These are phyloP conservation scores for Schizaphis graminum DNA, from an alignment of 2,888 invertebrate species.

Conservation along the genomic window DNA sequence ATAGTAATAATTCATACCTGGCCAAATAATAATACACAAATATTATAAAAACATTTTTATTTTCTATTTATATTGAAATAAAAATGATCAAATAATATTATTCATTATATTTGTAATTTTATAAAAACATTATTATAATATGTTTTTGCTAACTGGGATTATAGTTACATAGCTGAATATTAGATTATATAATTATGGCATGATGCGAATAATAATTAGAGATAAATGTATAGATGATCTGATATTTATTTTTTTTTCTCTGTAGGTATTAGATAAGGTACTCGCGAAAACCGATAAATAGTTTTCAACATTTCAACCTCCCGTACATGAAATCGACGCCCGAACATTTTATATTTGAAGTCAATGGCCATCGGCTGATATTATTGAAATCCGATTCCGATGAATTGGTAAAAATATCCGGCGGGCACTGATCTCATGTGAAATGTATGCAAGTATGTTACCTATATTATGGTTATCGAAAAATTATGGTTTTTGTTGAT, in stretches of 20 bases:
- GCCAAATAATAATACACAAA: neutral
- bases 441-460: neutral
- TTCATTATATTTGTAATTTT: neutral
- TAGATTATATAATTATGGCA: neutral
- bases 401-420: neutral
- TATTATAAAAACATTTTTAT: neutral
- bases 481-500: neutral
- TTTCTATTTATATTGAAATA: neutral
- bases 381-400: neutral
- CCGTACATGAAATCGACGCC: neutral
- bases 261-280: neutral
- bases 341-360: neutral
- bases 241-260: neutral
- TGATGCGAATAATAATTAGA: neutral
- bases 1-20: neutral
- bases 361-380: neutral
- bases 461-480: neutral
- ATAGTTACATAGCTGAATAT: neutral
- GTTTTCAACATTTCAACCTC: neutral
- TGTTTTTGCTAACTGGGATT: neutral
- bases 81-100: neutral
- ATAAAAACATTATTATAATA: neutral
- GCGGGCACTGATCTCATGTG: neutral
- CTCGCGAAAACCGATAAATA: neutral
- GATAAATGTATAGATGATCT: neutral